Conservation (phyloP, 1,140 invertebrate genomes). For the Marisa cornuarietis region DNA sequence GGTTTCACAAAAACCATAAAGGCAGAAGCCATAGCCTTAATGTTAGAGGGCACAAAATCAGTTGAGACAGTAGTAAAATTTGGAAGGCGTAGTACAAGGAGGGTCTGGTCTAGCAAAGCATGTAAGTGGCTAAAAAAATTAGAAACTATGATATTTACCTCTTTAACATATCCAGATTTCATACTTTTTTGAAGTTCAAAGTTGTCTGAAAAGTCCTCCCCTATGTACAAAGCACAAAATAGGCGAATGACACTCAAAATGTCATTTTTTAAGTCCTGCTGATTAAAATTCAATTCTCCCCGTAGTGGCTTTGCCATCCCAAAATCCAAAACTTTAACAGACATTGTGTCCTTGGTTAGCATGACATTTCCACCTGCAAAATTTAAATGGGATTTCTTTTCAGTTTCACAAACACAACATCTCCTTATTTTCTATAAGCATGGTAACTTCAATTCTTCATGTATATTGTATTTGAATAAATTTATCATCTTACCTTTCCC, state of each 20-base stretch:
- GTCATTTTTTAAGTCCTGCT: slow-evolving; percentile 13
- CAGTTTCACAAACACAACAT: too few species aligned
- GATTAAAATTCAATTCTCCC: slow-evolving; percentile 2
- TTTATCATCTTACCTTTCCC: too few species aligned
- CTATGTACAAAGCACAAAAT: slow-evolving; percentile 27
- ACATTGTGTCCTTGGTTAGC: slow-evolving; percentile 31
- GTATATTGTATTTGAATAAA: too few species aligned
- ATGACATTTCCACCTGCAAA: slow-evolving; percentile 42
- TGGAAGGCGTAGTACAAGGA: too few species aligned
- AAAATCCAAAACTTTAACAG: slow-evolving; percentile 40
- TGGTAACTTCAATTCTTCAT: too few species aligned
- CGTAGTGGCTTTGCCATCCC: slow-evolving; percentile 30
- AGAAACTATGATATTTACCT: not conserved
- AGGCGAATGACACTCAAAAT: slow-evolving; percentile 21
- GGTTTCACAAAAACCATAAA: not conserved
- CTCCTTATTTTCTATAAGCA: too few species aligned
- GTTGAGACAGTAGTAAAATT: not conserved
- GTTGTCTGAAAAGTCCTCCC: slow-evolving; percentile 24
- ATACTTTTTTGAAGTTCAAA: slow-evolving; percentile 14
- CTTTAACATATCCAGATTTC: slow-evolving; percentile 5
- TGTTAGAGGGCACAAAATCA: too few species aligned
- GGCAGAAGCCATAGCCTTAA: too few species aligned
- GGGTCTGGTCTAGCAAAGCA: not conserved
- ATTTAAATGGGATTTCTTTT: not conserved
- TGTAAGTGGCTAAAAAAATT: not conserved